These are phyloP conservation scores for Hypomesus transpacificus DNA, from an alignment of 2,113 vertebrate genomes.

Conservation along the genomic window DNA sequence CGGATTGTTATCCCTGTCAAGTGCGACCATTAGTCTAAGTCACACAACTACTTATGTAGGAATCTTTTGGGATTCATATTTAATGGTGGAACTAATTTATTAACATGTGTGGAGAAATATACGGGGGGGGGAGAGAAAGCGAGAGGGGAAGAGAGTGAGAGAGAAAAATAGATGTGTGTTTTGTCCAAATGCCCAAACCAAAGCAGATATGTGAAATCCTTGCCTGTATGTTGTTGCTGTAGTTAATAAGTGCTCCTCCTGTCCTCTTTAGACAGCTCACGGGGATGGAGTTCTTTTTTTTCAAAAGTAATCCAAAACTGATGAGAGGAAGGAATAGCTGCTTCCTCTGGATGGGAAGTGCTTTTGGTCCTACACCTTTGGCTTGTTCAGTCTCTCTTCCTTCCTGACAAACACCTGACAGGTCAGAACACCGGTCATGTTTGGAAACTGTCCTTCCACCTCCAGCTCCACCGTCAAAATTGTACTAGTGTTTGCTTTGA, in stretches of 20 bases:
- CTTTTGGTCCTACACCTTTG: slow-evolving; percentile 60
- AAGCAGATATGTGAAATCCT: not conserved
- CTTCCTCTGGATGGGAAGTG: slow-evolving; percentile 29
- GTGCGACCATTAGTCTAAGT: no score
- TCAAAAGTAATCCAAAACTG: slow-evolving; percentile 18
- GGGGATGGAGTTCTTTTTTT: slow-evolving; percentile 11
- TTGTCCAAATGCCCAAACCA: no score
- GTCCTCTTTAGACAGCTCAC: slow-evolving; percentile 5
- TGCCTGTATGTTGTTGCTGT: not conserved
- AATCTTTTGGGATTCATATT: no score
- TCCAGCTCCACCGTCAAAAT: not conserved
- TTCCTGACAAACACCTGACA: slow-evolving; percentile 58
- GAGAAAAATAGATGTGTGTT: no score
- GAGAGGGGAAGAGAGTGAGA: not conserved
- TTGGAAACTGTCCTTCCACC: slow-evolving; percentile 13
- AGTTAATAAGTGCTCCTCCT: not conserved
- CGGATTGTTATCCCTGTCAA: no score
- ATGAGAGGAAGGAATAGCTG: slow-evolving; percentile 24
- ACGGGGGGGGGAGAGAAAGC: not conserved
- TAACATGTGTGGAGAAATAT: no score
- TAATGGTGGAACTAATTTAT: no score
- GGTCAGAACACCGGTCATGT: slow-evolving; percentile 58
- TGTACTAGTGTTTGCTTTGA: no score
- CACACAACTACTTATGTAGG: no score
- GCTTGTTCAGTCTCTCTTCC: slow-evolving; percentile 58